A percentile compares a stretch with the other conserved stretches of the same genome.
Conservation (phyloP, 2,797 vertebrate genomes). For the Anguilla marmorata region DNA sequence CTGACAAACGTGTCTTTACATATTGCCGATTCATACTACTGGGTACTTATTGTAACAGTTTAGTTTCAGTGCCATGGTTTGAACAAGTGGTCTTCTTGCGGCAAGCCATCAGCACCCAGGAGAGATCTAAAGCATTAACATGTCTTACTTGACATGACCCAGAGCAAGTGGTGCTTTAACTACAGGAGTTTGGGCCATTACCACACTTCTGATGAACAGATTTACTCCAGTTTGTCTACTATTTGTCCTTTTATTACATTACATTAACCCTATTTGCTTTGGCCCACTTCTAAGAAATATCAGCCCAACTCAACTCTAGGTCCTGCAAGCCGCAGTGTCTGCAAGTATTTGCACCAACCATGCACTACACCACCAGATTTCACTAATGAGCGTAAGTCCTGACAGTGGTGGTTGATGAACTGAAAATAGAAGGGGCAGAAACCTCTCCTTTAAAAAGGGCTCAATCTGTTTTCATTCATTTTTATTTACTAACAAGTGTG, state of each 20-base stretch:
- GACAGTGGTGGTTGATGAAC: too few species aligned
- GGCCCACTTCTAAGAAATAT: too few species aligned
- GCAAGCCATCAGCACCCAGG: background rate
- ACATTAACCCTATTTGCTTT: background rate
- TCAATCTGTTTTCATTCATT: too few species aligned
- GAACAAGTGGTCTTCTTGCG: background rate
- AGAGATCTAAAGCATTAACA: background rate
- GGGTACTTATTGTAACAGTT: background rate
- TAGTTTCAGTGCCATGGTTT: background rate
- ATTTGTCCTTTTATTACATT: background rate
- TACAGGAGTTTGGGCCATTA: background rate
- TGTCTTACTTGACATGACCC: too few species aligned
- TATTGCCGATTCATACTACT: background rate
- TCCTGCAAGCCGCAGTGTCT: too few species aligned
- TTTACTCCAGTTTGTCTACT: background rate
- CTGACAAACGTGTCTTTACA: background rate
- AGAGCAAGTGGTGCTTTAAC: background rate
- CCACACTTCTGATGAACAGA: background rate
- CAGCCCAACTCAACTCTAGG: too few species aligned
- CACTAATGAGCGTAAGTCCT: too few species aligned
- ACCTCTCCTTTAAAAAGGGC: too few species aligned
- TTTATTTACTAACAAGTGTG: too few species aligned
- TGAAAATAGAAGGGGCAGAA: too few species aligned
- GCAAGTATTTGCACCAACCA: too few species aligned
- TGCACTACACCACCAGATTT: too few species aligned